Base-by-base conservation (phyloP, 2,113 vertebrate genomes). In the Spermophilus dauricus region DNA sequence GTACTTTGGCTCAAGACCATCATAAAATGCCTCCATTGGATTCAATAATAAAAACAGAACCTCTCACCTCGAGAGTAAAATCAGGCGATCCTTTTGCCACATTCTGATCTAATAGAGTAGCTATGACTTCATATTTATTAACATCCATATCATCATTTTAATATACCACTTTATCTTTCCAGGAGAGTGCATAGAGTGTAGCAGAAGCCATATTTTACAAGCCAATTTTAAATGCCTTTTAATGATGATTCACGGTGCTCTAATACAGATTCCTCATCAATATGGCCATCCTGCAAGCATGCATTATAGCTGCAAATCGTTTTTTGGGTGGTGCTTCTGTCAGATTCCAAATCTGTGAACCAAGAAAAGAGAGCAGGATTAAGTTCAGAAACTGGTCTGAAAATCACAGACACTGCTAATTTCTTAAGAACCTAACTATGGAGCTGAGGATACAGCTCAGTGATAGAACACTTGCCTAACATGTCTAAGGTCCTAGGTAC, bases 81-180 rank as follows among this genome's bases (percentile, higher is more conserved):
- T 51, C 48, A 98, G 87, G 86, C 75, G 26, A 0, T 97, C 94
- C 96, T 95, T 92, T 91, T 96, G 87, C 95, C 97, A 98, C 78
- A 84, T 97, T 97, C 93, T 97, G 53, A 97, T 94, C 97, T 97
- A 98, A 98, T 76, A 92, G 91, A 95, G 96, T 96, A 95, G 85
- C 97, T 86, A 97, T 89, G 90, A 97, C 86, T 97, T 98, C 87
- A 98, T 98, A 97, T 98, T 96, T 98, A 98, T 98, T 98, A 98
- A 98, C 98, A 98, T 92, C 90, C 93, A 97, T 97, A 97, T 97
- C 98, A 96, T 69, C 32, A 86, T 98, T 98, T 98, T 98, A 98
- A 98, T 97, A 97, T n/a, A 86, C 63, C 91, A 65, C 89, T 98
- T 97, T 93, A 97, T 97, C 84, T 96, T 98, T 98, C 72, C 94